These are phyloP conservation scores for Chironomus tepperi DNA, from an alignment of 1,140 invertebrate species.

Conservation along the genomic window DNA sequence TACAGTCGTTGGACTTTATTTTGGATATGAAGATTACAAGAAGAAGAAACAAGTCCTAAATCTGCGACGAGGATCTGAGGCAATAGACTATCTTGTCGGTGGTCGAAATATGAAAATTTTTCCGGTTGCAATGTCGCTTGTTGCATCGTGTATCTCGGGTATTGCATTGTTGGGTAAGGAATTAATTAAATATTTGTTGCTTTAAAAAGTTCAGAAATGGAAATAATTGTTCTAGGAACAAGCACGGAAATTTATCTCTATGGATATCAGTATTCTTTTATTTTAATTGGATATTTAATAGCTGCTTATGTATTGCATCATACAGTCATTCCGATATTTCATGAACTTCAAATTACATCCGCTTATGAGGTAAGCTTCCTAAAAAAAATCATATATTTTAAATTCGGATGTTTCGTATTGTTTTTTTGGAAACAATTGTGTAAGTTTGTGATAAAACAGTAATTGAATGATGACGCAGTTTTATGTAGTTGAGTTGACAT, in stretches of 20 bases:
- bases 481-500: no score
- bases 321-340: conserved; percentile 72
- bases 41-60: not conserved
- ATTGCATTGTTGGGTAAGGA: not conserved
- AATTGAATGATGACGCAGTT: no score
- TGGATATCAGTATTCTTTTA: conserved; percentile 60
- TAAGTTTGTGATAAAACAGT: no score
- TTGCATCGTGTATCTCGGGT: not conserved
- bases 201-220: not conserved
- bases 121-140: conserved; percentile 37
- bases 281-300: conserved; percentile 50
- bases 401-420: no score
- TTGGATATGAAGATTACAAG: conserved; percentile 47
- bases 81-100: conserved; percentile 71
- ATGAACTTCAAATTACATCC: conserved; percentile 68
- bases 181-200: not conserved
- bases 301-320: conserved; percentile 55
- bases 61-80: conserved; percentile 28
- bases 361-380: conserved; percentile 74
- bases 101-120: conserved; percentile 67
- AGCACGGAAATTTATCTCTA: conserved; percentile 79
- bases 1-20: conserved; percentile 66
- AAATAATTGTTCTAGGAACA: conserved; percentile 48
- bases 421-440: no score
- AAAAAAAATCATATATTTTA: no score